phyloP scores from a whole-genome alignment of 2,797 vertebrate species.

The Pangasius sanitwongsei region DNA sequence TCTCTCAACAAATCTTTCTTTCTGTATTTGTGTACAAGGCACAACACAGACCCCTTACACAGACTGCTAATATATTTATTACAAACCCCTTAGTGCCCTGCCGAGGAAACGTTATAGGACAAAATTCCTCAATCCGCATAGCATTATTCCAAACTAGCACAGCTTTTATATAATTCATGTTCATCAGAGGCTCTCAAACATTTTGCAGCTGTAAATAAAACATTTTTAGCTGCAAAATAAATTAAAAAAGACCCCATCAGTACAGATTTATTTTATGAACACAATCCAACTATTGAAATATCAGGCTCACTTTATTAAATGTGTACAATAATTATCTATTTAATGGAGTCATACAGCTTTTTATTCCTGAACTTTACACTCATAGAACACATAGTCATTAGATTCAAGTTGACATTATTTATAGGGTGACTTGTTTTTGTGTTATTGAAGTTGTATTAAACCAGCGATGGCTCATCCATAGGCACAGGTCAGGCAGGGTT shows the following conservation, averaged over 20 bases:
- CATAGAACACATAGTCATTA: neutral
- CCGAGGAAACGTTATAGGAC: neutral
- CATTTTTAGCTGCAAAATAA: constrained; percentile 1
- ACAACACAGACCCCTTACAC: constrained; percentile 5
- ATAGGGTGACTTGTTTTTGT: neutral
- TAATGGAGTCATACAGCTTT: too few relatives aligned
- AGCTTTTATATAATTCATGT: neutral
- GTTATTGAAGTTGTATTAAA: neutral
- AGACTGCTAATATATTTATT: constrained; percentile 5
- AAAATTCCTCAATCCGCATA: neutral
- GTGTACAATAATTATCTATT: neutral
- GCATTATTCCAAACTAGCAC: neutral
- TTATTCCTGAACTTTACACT: neutral
- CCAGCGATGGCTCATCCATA: neutral
- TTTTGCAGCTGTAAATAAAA: constrained; percentile 9
- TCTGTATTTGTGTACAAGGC: neutral
- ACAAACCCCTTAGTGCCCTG: neutral
- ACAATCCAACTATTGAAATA: neutral
- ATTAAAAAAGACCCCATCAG: neutral
- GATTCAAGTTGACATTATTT: neutral
- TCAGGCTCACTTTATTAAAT: neutral
- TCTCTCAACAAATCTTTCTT: constrained; percentile 19
- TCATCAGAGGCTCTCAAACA: neutral
- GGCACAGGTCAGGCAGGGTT: neutral
- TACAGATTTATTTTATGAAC: neutral